phyloP scores from a whole-genome alignment of 1,140 invertebrate species.

The Hirudo medicinalis region DNA sequence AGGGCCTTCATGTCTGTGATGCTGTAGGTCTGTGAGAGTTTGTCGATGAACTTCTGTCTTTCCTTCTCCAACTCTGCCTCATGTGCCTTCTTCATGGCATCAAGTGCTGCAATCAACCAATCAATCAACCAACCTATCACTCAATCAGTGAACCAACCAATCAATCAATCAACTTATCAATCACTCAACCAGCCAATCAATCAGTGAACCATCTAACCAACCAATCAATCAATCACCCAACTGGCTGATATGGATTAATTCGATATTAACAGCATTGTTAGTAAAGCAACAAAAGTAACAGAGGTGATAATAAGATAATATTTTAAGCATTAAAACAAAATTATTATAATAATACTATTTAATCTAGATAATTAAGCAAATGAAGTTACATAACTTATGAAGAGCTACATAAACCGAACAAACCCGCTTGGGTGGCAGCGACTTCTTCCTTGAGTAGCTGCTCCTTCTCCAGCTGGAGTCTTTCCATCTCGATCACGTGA shows the following conservation, averaged over 20 bases:
- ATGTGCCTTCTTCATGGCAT: slow-evolving; percentile 82
- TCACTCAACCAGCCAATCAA: too few species aligned
- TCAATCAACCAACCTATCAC: too few species aligned
- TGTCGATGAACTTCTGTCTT: slow-evolving; percentile 56
- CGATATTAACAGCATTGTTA: neutral
- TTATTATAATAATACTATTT: too few species aligned
- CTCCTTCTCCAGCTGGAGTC: slow-evolving; percentile 64
- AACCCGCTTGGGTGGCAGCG: slow-evolving; percentile 48
- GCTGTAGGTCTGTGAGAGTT: slow-evolving; percentile 21
- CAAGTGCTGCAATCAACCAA: slow-evolving; percentile 53
- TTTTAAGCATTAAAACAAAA: too few species aligned
- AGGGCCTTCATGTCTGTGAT: slow-evolving; percentile 20
- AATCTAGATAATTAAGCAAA: too few species aligned
- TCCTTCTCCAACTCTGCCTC: slow-evolving; percentile 76
- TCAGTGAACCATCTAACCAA: neutral
- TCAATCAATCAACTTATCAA: too few species aligned
- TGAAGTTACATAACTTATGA: too few species aligned
- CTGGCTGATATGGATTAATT: neutral
- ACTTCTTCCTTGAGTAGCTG: slow-evolving; percentile 76
- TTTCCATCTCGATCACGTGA: slow-evolving; percentile 60
- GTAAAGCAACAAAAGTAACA: too few species aligned
- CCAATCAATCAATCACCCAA: neutral
- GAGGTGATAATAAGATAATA: too few species aligned
- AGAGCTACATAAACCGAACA: too few species aligned
- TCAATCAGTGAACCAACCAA: too few species aligned